phyloP scores from a whole-genome alignment of 2,797 vertebrate genomes.

The Notoglanidium macrostoma region DNA sequence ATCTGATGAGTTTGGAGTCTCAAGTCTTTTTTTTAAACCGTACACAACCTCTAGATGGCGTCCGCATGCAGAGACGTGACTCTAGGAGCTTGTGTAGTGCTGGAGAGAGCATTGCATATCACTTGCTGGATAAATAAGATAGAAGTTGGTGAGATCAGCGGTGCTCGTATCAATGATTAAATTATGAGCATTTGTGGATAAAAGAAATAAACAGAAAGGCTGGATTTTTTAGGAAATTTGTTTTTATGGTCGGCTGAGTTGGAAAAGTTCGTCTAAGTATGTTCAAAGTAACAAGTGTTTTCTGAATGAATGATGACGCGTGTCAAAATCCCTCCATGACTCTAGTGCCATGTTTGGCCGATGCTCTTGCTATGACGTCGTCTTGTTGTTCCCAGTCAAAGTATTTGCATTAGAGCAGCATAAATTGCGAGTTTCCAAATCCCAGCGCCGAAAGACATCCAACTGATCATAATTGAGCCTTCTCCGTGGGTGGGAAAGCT shows the following conservation, averaged over 20 bases:
- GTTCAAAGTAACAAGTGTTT: background rate
- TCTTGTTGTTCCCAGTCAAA: background rate
- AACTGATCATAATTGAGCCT: too few relatives aligned
- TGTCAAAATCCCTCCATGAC: background rate
- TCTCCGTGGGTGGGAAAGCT: background rate
- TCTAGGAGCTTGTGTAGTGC: conserved; percentile 7
- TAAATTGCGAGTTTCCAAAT: background rate
- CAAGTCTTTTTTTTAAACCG: conserved; percentile 12
- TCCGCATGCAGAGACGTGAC: conserved; percentile 70
- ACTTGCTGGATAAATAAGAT: conserved; percentile 7
- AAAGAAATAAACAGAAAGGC: background rate
- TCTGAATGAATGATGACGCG: background rate
- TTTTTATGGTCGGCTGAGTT: background rate
- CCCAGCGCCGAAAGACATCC: background rate
- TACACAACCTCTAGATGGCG: conserved; percentile 75
- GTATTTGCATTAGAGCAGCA: background rate
- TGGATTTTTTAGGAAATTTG: background rate
- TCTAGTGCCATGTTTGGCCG: background rate
- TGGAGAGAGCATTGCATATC: conserved; percentile 10
- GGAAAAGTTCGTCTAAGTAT: background rate
- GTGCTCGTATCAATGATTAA: background rate
- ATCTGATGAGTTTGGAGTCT: background rate
- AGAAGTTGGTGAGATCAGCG: background rate
- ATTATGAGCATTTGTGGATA: background rate
- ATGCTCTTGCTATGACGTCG: background rate